phyloP scores from a whole-genome alignment of 1,140 invertebrate species.

The Apocrypta bakeri region DNA sequence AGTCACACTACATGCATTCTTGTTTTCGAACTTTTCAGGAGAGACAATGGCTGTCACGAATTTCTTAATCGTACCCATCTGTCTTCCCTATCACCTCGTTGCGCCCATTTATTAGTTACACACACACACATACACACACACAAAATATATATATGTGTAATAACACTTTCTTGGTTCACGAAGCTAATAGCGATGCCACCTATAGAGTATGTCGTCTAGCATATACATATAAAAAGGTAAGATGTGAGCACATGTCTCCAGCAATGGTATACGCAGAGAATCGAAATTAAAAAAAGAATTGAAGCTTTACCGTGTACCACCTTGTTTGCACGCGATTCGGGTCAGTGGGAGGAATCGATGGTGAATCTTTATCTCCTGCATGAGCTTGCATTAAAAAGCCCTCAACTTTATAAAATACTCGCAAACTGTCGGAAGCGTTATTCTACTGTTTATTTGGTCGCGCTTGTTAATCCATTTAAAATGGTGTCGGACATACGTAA shows the following conservation, averaged over 20 bases:
- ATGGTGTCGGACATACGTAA: too few relatives aligned
- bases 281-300: neutral
- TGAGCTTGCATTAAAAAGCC: neutral
- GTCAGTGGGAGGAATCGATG: conserved; percentile 60
- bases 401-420: neutral
- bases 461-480: neutral
- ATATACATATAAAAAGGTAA: too few relatives aligned
- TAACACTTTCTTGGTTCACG: neutral
- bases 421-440: neutral
- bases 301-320: conserved; percentile 36
- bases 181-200: too few relatives aligned
- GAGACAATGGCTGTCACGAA: conserved; percentile 71
- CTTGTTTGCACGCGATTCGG: conserved; percentile 59
- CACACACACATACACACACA: too few relatives aligned
- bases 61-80: conserved; percentile 73
- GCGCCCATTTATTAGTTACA: conserved; percentile 23
- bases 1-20: neutral
- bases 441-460: neutral
- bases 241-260: neutral
- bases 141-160: too few relatives aligned
- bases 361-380: conserved; percentile 11
- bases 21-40: conserved; percentile 37
- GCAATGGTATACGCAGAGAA: neutral
- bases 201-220: too few relatives aligned
- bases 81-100: conserved; percentile 50